These are phyloP conservation scores for Tychaedon coryphoeus DNA, from an alignment of 2,113 vertebrate species.

Conservation along the genomic window DNA sequence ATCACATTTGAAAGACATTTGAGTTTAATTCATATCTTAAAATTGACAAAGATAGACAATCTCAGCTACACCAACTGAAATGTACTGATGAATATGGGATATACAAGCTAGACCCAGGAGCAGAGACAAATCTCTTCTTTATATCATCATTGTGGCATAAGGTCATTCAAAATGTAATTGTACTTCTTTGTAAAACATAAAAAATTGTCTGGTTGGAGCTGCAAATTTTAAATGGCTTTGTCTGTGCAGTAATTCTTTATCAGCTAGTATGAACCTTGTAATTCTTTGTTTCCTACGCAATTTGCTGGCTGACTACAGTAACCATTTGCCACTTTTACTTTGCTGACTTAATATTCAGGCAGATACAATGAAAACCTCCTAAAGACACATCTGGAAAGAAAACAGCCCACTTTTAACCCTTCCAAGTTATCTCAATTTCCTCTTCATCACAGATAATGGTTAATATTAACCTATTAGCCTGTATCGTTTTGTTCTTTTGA, in stretches of 20 bases:
- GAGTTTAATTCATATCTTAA: slow-evolving; percentile 63
- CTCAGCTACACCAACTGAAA: slow-evolving; percentile 46
- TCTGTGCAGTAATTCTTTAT: slow-evolving; percentile 44
- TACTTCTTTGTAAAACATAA: slow-evolving; percentile 61
- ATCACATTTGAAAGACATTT: slow-evolving; percentile 68
- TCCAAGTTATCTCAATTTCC: slow-evolving; percentile 47
- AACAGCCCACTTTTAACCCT: slow-evolving; percentile 54
- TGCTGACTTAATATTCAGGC: slow-evolving; percentile 55
- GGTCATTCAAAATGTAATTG: slow-evolving; percentile 66
- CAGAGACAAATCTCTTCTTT: slow-evolving; percentile 64
- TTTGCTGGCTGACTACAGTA: slow-evolving; percentile 52
- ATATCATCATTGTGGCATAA: slow-evolving; percentile 63
- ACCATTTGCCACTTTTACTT: slow-evolving; percentile 58
- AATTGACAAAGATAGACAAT: slow-evolving; percentile 61
- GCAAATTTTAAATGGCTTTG: slow-evolving; percentile 60
- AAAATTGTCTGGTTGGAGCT: slow-evolving; percentile 44
- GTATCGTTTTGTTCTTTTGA: slow-evolving; percentile 58
- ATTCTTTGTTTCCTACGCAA: slow-evolving; percentile 61
- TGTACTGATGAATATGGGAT: slow-evolving; percentile 37
- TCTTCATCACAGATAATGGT: slow-evolving; percentile 18
- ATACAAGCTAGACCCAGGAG: slow-evolving; percentile 46
- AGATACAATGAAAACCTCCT: slow-evolving; percentile 42
- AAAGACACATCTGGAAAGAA: slow-evolving; percentile 39
- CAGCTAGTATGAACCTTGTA: slow-evolving; percentile 34
- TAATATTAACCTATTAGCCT: slow-evolving; percentile 40